A percentile compares a stretch with the other conserved stretches of the same genome.
phyloP scores from a whole-genome alignment of 2,113 vertebrate genomes.

The Alethe diademata region DNA sequence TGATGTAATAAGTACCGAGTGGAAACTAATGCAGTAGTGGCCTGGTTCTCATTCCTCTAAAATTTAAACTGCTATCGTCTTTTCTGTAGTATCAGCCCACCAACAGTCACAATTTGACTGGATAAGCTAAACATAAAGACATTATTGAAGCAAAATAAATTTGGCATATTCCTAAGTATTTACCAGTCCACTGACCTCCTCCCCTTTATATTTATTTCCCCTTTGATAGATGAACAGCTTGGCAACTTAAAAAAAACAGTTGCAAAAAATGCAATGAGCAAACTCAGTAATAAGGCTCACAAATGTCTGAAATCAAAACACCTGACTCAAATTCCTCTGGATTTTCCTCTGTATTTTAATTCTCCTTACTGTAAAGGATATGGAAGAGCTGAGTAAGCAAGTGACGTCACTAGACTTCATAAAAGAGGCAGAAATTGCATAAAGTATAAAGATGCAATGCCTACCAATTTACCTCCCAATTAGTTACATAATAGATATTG shows the following conservation, averaged over 20 bases:
- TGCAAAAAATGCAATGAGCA: not conserved
- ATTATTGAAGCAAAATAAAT: not conserved
- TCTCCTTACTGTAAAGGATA: not conserved
- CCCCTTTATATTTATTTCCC: not conserved
- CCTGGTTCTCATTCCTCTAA: not conserved
- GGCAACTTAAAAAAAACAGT: not conserved
- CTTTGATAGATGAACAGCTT: not conserved
- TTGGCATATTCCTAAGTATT: not conserved
- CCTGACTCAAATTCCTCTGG: not conserved
- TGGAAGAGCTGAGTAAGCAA: not conserved
- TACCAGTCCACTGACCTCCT: not conserved
- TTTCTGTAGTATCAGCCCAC: not conserved
- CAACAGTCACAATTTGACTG: not conserved
- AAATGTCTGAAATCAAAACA: not conserved
- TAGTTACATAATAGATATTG: not conserved
- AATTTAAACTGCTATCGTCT: not conserved
- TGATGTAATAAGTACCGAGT: not conserved
- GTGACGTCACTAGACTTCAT: not conserved
- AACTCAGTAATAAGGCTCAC: not conserved
- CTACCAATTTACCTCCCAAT: not conserved
- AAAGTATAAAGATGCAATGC: not conserved
- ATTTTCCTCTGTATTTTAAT: not conserved
- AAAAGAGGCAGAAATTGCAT: not conserved
- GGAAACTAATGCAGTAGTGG: not conserved
- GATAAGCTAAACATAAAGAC: not conserved